Evolutionary conservation across 2,113 vertebrate species (phyloP), one percentile per base, ranked within the genome.

Genomic region (Thalassarche chlororhynchos): DNA sequence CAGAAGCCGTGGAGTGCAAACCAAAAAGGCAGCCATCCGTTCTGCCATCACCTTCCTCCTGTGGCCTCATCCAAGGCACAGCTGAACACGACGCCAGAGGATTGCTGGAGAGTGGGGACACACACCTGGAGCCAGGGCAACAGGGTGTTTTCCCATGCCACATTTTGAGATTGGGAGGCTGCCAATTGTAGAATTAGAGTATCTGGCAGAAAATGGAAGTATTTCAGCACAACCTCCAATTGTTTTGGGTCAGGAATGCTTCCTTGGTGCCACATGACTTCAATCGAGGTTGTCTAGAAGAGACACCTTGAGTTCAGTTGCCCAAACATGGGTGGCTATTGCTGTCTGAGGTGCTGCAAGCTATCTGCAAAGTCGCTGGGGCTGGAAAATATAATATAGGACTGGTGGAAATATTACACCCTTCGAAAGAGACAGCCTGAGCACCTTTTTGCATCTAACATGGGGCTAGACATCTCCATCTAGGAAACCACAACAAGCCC

Each of bases 261-360:
- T 68, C 51, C 42, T 17, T 78, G 18, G 23, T 78, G 42, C 17
- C 64, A 66, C 25, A 8, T 14, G 42, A 60, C 60, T 74, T 66
- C 31, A 51, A 3, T 1, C 42, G 51, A 77, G 7, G 16, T 24
- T 87, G 31, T 28, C 23, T 44, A 70, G 72, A 93, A 52, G 6
- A 77, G 65, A 51, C 12, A 13, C 19, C 8, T 54, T 13, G 26
- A 69, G 18, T 26, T 76, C 54, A 57, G 28, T n/a, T 87, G 64
- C 72, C 84, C 0, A 0, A 65, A 44, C 42, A 29, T 0, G 2
- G 0, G 4, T 54, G 40, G 16, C 34, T 84, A 29, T 17, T 76
- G 61, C 44, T 68, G 17, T n/a, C 26, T 54, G 77, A 87, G 34
- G 32, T 42, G 15, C 61, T 93, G 18, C 26, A 78, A 79, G n/a